These are phyloP conservation scores for Cordilura impudica DNA, from an alignment of 2,888 invertebrate genomes.

Conservation along the genomic window DNA sequence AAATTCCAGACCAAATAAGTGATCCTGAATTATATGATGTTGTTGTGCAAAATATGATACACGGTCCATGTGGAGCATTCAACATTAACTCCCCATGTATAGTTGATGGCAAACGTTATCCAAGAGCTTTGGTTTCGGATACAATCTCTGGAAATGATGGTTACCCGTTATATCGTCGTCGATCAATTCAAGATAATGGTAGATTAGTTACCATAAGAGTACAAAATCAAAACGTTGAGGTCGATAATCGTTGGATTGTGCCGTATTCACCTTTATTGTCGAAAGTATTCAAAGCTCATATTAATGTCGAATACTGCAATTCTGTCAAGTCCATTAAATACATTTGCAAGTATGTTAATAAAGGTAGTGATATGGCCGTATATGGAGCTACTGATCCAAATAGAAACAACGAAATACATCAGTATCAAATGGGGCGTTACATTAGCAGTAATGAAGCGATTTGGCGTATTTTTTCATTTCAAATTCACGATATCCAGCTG, in stretches of 20 bases:
- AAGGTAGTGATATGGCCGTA: too few species aligned
- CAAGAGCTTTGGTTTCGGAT: conserved; percentile 19
- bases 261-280: too few species aligned
- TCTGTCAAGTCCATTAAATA: too few species aligned
- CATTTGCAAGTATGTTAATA: conserved; percentile 66
- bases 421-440: conserved; percentile 63
- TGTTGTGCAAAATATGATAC: conserved; percentile 10
- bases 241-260: too few species aligned
- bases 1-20: too few species aligned
- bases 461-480: conserved; percentile 28
- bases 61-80: conserved; percentile 9
- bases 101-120: conserved; percentile 6
- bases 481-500: too few species aligned
- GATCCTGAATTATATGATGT: conserved; percentile 17
- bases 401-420: too few species aligned
- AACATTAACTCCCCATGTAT: conserved; percentile 24
- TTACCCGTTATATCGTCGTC: too few species aligned
- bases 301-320: too few species aligned
- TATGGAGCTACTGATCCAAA: conserved; percentile 58
- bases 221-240: not conserved
- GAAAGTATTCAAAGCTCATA: too few species aligned
- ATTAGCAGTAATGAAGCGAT: conserved; percentile 63
- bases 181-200: too few species aligned
- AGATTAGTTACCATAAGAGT: conserved; percentile 48
- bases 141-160: too few species aligned